Conservation (phyloP, 2,113 vertebrate genomes). For the Pampusana beccarii region DNA sequence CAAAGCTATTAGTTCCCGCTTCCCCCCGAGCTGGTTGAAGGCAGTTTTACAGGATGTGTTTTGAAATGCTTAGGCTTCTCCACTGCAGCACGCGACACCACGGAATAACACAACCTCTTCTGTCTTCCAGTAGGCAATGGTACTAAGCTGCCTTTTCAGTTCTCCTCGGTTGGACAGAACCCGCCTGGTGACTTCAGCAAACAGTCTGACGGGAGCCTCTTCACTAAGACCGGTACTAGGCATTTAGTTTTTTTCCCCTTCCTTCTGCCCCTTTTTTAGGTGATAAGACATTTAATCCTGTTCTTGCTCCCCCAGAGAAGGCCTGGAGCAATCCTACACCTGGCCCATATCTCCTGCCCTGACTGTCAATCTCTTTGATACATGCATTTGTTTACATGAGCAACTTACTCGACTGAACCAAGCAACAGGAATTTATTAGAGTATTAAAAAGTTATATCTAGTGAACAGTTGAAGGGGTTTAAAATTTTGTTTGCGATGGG, state of each 20-base stretch:
- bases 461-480: not conserved
- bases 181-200: slow-evolving; percentile 77
- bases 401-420: not conserved
- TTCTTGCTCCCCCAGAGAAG: not conserved
- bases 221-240: slow-evolving; percentile 76
- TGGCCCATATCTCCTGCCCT: not conserved
- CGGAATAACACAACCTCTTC: slow-evolving; percentile 57
- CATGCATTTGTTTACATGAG: not conserved
- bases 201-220: slow-evolving; percentile 76
- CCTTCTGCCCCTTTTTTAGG: not conserved
- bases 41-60: not conserved
- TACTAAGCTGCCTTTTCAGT: slow-evolving; percentile 78
- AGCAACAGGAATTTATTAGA: not conserved
- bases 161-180: slow-evolving; percentile 79
- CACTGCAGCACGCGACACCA: not conserved
- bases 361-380: not conserved
- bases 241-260: not conserved
- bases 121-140: slow-evolving; percentile 76
- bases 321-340: not conserved
- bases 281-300: not conserved
- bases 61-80: not conserved
- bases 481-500: not conserved
- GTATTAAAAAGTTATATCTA: not conserved
- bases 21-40: not conserved
- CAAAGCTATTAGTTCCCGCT: not conserved